These are phyloP conservation scores for Stomatorhinus walkeri DNA, from an alignment of 2,797 vertebrate species.

Conservation along the genomic window DNA sequence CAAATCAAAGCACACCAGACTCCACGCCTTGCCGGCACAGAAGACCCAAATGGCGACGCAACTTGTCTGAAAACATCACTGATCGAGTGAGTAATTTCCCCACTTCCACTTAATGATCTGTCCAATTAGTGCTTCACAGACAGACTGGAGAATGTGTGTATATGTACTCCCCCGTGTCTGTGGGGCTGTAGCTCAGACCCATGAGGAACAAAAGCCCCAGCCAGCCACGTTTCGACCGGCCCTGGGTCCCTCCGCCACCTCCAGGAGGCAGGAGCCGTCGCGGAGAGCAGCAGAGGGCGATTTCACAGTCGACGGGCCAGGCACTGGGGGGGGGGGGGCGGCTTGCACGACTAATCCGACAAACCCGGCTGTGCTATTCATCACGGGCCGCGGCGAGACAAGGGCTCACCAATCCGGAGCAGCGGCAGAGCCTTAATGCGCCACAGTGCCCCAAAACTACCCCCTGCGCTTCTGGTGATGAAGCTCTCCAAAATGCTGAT, in stretches of 20 bases:
- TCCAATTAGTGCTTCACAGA: background rate
- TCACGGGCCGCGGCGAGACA: background rate
- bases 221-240: background rate
- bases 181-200: background rate
- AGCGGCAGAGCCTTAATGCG: background rate
- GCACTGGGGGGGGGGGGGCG: background rate
- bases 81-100: background rate
- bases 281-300: conserved; percentile 21
- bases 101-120: background rate
- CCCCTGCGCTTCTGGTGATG: background rate
- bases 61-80: conserved; percentile 18
- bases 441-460: too few species aligned
- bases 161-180: background rate
- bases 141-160: background rate
- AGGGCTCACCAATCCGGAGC: background rate
- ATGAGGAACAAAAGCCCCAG: background rate
- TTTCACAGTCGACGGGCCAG: conserved; percentile 34
- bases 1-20: background rate
- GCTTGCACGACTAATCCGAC: conserved; percentile 22
- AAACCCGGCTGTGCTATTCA: conserved; percentile 5
- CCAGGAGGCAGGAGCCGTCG: background rate
- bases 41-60: background rate
- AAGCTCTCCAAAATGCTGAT: background rate
- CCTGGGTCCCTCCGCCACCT: background rate
- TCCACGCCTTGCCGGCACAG: background rate